These are phyloP conservation scores for Drosophila guanche DNA, from an alignment of 1,140 invertebrate species.

Conservation along the genomic window DNA sequence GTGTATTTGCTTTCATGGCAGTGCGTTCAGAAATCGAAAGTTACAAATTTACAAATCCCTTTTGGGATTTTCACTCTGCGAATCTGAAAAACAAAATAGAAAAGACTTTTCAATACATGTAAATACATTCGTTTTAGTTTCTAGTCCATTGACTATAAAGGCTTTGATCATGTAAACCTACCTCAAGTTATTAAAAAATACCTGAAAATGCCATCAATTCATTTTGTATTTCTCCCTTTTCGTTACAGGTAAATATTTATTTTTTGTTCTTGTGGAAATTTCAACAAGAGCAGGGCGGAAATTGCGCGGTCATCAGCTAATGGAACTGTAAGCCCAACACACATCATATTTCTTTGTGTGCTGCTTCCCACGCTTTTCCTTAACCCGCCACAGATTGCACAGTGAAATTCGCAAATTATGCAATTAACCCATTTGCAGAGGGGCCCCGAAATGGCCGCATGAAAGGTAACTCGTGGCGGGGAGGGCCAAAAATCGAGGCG, in stretches of 20 bases:
- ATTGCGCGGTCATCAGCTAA: constrained; percentile 33
- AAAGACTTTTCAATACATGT: too few relatives aligned
- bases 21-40: constrained; percentile 36
- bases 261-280: constrained; percentile 15
- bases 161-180: background rate
- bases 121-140: too few relatives aligned
- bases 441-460: constrained; percentile 53
- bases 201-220: background rate
- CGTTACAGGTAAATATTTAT: constrained; percentile 28
- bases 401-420: constrained; percentile 78
- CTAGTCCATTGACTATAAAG: background rate
- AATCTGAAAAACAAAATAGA: too few relatives aligned
- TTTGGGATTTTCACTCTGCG: constrained; percentile 11
- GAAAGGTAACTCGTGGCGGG: constrained; percentile 44
- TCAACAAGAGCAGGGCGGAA: constrained; percentile 18
- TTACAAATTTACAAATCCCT: constrained; percentile 32
- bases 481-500: constrained; percentile 5
- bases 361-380: background rate
- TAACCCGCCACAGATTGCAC: constrained; percentile 46
- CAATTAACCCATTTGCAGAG: constrained; percentile 78
- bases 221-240: constrained; percentile 4
- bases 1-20: constrained; percentile 12
- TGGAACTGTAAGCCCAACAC: constrained; percentile 13
- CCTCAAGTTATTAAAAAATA: too few relatives aligned
- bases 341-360: background rate